These are phyloP conservation scores for Zonitis immaculata DNA, from an alignment of 2,888 invertebrate species.

Conservation along the genomic window DNA sequence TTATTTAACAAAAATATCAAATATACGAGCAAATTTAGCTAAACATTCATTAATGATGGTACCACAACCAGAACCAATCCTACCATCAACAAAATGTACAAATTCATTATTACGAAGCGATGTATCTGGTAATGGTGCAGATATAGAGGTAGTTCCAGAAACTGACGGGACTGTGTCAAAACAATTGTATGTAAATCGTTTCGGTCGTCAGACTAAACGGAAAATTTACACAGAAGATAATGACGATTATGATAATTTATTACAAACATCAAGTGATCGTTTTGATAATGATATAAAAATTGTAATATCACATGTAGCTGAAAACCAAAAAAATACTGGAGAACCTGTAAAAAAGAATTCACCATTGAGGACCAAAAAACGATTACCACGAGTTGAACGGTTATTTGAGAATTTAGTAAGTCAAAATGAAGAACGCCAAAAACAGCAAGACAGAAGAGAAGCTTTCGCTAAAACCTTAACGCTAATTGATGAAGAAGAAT, in stretches of 20 bases:
- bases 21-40: neutral
- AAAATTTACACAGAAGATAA: slow-evolving; percentile 10
- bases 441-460: neutral
- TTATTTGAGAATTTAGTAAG: slow-evolving; percentile 1
- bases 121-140: neutral
- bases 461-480: slow-evolving; percentile 3
- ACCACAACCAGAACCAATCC: slow-evolving; percentile 4
- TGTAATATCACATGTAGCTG: neutral
- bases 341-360: neutral
- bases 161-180: neutral
- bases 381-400: neutral
- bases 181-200: neutral
- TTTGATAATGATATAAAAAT: slow-evolving; percentile 4
- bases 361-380: neutral
- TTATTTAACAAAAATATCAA: slow-evolving; percentile 3
- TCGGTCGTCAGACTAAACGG: slow-evolving; percentile 8
- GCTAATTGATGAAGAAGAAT: neutral
- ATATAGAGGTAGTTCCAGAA: neutral
- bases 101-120: neutral
- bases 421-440: neutral
- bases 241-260: slow-evolving; percentile 1
- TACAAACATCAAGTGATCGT: neutral
- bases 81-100: slow-evolving; percentile 2
- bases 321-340: neutral
- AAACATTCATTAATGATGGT: slow-evolving; percentile 2